These are phyloP conservation scores for Colossoma macropomum DNA, from an alignment of 2,113 vertebrate species.

Conservation along the genomic window DNA sequence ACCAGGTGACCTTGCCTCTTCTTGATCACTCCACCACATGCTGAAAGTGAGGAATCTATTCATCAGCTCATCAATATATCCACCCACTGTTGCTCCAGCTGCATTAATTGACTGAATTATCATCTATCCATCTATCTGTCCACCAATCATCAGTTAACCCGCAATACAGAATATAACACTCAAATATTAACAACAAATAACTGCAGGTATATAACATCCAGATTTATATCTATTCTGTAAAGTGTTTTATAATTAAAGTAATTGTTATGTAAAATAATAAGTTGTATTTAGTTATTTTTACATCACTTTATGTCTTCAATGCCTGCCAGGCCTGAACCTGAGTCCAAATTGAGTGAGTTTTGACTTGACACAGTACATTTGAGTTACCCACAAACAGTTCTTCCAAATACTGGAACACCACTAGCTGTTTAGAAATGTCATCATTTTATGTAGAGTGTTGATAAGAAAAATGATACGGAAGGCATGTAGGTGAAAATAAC, in stretches of 20 bases:
- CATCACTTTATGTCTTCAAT: too few relatives aligned
- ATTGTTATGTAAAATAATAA: too few relatives aligned
- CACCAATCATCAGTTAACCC: neutral
- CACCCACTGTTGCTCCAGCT: neutral
- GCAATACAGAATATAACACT: neutral
- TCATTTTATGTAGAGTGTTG: neutral
- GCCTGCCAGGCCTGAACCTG: neutral
- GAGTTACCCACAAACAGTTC: neutral
- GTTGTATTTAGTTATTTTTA: too few relatives aligned
- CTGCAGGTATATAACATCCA: too few relatives aligned
- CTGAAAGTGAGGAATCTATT: slow-evolving; percentile 68
- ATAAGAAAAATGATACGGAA: neutral
- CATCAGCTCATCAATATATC: neutral
- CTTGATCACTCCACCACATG: slow-evolving; percentile 88
- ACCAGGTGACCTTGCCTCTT: slow-evolving; percentile 89
- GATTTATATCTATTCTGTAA: too few relatives aligned
- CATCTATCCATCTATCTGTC: neutral
- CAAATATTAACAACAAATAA: too few relatives aligned
- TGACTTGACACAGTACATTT: neutral
- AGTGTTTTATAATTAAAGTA: too few relatives aligned
- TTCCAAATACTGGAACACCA: slow-evolving; percentile 18
- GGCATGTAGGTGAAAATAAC: slow-evolving; percentile 63
- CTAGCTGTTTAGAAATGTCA: neutral
- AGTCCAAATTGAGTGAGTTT: neutral
- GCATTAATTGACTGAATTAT: neutral